Base-by-base conservation (phyloP, 2,113 vertebrate genomes). In the Gavialis gangeticus region DNA sequence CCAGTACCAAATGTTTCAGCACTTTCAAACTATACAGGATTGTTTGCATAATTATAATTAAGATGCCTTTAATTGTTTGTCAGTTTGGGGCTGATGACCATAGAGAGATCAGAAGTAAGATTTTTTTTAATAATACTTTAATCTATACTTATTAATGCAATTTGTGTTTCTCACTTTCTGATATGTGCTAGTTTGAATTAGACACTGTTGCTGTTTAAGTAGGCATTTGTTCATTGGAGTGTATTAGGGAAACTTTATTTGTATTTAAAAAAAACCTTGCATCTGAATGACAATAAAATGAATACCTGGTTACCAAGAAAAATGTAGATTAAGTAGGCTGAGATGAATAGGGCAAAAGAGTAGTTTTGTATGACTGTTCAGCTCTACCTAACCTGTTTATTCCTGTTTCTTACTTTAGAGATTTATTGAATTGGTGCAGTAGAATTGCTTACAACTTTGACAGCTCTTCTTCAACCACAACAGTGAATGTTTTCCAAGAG, bases 381-480 rank as follows among this genome's bases (percentile, higher is more conserved):
- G 27, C 57, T 63, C 4, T 79, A 83, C 25, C 12, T 85, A 76
- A 54, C 59, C 2, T 18, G 85, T 76, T 17, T 1, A 1, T 27
- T 75, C 60, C n/a, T 82, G 17, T 85, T 57, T 95, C 87, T 84
- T 14, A 22, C 87, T 85, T 95, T 93, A 99, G 99, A 97, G 99
- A 99, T 92, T 97, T 99, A 10, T 96, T 99, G 95, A 99, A 99
- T 79, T 99, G 99, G 99, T 99, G 99, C 84, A 98, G 99, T 93
- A 98, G 99, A 80, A 99, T 99, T 96, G 98, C 96, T 24, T 96
- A 97, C 93, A 98, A 97, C 95, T 99, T 99, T n/a, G 98, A 99
- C 92, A 98, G 97, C 94, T 94, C 97, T 63, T 98, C 98, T 18
- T 96, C 98, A 34, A 94, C 98, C 76, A 98, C 98, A 28, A 98